A percentile compares a stretch with the other conserved stretches of the same genome.
Conservation (phyloP, 1,140 invertebrate genomes). For the Leptopilina boulardi region DNA sequence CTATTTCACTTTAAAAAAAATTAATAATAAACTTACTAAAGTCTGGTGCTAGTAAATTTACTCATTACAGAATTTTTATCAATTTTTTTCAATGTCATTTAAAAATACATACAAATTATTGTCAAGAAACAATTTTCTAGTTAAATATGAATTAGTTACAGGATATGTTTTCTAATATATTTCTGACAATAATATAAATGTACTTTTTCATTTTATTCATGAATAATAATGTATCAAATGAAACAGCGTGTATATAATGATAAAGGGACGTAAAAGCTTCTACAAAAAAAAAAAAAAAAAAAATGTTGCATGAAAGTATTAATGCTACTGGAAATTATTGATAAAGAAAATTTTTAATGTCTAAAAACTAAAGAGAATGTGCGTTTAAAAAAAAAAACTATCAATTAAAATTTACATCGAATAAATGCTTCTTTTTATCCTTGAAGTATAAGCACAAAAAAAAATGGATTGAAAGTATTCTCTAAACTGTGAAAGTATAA, state of each 20-base stretch:
- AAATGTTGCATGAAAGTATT: constrained; percentile 23
- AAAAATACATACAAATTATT: not conserved
- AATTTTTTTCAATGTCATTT: not conserved
- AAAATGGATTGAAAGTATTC: constrained; percentile 54
- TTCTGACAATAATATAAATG: not conserved
- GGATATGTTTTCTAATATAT: not conserved
- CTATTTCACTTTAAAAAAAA: not conserved
- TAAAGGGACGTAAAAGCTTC: constrained; percentile 23
- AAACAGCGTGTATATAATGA: constrained; percentile 2
- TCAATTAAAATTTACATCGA: constrained; percentile 54
- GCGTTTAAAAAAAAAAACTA: not conserved
- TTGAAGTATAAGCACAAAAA: constrained; percentile 52
- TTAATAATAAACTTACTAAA: not conserved
- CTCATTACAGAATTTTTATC: not conserved
- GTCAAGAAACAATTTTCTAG: too few species aligned
- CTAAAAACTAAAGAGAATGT: not conserved
- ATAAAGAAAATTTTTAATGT: not conserved
- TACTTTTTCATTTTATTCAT: not conserved
- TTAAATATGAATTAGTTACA: too few species aligned
- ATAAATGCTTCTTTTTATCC: constrained; percentile 69
- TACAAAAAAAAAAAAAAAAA: not conserved
- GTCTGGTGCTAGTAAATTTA: constrained; percentile 20
- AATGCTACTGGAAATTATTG: constrained; percentile 7
- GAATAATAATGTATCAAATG: not conserved
- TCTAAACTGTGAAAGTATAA: constrained; percentile 70